Base-by-base conservation (phyloP, 2,888 invertebrate genomes). In the Meandrusa payeni region DNA sequence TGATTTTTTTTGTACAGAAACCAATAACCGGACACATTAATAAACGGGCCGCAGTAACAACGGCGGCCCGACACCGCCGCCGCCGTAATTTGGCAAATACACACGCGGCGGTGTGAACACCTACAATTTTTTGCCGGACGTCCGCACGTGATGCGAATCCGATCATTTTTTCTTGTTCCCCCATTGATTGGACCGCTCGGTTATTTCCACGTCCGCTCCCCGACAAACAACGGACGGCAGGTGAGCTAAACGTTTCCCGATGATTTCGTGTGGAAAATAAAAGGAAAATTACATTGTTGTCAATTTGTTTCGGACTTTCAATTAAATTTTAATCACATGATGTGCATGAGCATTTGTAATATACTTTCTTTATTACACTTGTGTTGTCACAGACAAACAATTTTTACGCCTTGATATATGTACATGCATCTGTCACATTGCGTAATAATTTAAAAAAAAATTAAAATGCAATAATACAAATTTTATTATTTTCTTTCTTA, bases 71-170 rank as follows among this genome's bases (percentile, higher is more conserved):
- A 10, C 19, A 19, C 7, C n/a, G 47, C 4, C 5, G 19, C 34
- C 49, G 48, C 47, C 41, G 52, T 48, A 51, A 57, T 51, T 54
- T 50, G 33, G 39, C 49, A 51, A 53, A 52, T 49, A 54, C 74
- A 75, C 72, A 64, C 59, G 48, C 54, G 55, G 63, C 55, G 62
- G 67, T 63, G 68, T 73, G 78, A 75, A 64, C 62, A 60, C 57
- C 63, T 54, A 59, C 63, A 63, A 66, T 70, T 73, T 75, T 75
- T 67, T 59, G 57, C 59, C 60, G 51, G 50, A 45, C 60, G 62
- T 58, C 62, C 62, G 70, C 56, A 76, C 83, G 83, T 83, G 83
- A 78, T 76, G 63, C 58, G 82, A 80, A 82, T 82, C 61, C 75
- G 67, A 79, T 80, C 71, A 70, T 38, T 76, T 76, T 73, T 75